Base-by-base conservation (phyloP, 2,888 invertebrate genomes). In the Carpatolechia fugitivella region DNA sequence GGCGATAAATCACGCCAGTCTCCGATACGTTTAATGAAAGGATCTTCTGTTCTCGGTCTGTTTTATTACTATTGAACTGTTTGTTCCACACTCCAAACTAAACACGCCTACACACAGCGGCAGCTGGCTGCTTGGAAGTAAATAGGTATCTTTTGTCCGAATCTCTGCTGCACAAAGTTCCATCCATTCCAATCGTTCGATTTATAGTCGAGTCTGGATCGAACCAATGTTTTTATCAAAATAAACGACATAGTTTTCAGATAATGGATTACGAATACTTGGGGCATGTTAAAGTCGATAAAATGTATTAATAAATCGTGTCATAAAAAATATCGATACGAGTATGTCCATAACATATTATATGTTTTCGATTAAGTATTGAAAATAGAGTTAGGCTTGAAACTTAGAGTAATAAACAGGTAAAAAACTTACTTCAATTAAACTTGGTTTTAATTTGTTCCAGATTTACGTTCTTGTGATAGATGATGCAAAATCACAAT, bases 1-100 rank as follows among this genome's bases (percentile, higher is more conserved):
- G 85, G 71, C 84, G 72, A 86, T 89, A 86, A 86, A 87, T 89
- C 82, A 81, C 78, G 72, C 72, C 70, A 72, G 77, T 80, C 82
- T 77, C 66, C 80, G 82, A 86, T 85, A 82, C 82, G 80, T 84
- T 85, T 85, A 85, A 87, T 86, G 84, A 86, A 86, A 85, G 81
- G 80, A 80, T 81, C 80, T 78, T 78, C 76, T 68, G 68, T 70
- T 70, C 71, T 71, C 72, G 65, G 72, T 66, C 70, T 76, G 74
- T 83, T 81, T 83, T 83, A 83, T 82, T 80, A 74, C 74, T 70
- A 72, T 72, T 62, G 72, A 73, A 59, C 62, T 64, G 68, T 66
- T 72, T 73, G 70, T 54, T 52, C 38, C 52, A 48, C 16, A 49
- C 13, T 24, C 24, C 29, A 51, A 38, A 52, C 41, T 30, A n/a